These are phyloP conservation scores for Meleagris gallopavo DNA, from an alignment of 2,113 vertebrate genomes.

Conservation along the genomic window DNA sequence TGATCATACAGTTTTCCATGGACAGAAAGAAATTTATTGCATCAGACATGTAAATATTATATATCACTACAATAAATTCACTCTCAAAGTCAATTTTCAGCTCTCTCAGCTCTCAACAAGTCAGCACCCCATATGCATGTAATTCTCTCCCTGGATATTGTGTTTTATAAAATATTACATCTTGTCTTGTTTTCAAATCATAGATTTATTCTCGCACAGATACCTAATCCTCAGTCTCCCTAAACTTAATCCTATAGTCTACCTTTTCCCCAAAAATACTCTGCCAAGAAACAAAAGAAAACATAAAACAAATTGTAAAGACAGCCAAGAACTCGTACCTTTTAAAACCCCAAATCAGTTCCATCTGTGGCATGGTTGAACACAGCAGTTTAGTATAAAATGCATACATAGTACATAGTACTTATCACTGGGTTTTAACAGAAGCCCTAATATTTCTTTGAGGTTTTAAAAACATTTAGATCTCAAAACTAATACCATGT, in stretches of 20 bases:
- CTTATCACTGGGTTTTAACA: background rate
- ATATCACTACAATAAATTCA: background rate
- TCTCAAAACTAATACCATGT: background rate
- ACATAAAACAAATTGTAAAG: constrained; percentile 64
- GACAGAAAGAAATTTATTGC: background rate
- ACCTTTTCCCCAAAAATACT: constrained; percentile 35
- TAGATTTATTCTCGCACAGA: constrained; percentile 47
- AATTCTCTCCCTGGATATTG: constrained; percentile 32
- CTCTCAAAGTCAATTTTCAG: background rate
- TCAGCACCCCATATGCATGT: constrained; percentile 13
- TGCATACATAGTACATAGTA: background rate
- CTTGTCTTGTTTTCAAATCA: constrained; percentile 47
- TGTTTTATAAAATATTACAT: constrained; percentile 37
- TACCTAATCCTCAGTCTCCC: constrained; percentile 58
- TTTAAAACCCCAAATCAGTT: constrained; percentile 67
- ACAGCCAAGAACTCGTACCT: constrained; percentile 39
- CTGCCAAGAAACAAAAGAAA: constrained; percentile 27
- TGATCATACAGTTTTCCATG: background rate
- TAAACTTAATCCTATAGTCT: constrained; percentile 57
- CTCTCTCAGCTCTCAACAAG: constrained; percentile 42
- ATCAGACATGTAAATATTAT: background rate
- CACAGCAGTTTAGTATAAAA: constrained; percentile 55
- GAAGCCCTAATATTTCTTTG: background rate
- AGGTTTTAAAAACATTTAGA: background rate
- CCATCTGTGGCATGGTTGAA: constrained; percentile 62